These are phyloP conservation scores for Lithodes maja DNA, from an alignment of 2,888 invertebrate genomes.

Conservation along the genomic window DNA sequence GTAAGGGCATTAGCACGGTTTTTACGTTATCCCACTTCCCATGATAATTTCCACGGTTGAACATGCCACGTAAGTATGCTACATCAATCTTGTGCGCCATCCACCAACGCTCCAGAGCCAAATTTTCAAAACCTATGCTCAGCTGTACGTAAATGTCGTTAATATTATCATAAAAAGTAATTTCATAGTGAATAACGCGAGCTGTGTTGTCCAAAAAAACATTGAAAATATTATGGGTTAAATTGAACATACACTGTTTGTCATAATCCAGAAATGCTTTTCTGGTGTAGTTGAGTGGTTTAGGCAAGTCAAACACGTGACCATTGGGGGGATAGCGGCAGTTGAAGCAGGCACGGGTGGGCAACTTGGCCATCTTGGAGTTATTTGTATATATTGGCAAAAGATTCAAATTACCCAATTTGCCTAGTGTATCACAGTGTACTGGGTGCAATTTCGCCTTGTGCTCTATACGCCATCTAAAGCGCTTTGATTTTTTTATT, in stretches of 20 bases:
- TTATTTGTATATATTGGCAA: background rate
- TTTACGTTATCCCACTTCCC: slow-evolving; percentile 14
- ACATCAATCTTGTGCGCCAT: background rate
- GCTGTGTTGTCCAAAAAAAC: background rate
- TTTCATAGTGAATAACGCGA: slow-evolving; percentile 21
- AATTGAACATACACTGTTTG: background rate
- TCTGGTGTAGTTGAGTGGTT: background rate
- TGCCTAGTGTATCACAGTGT: background rate
- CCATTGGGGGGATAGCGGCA: slow-evolving; percentile 30
- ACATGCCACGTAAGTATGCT: background rate
- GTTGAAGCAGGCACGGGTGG: slow-evolving; percentile 8
- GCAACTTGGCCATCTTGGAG: background rate
- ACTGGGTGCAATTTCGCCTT: background rate
- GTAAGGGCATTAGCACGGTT: background rate
- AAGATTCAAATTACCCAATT: background rate
- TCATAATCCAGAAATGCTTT: background rate
- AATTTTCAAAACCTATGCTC: slow-evolving; percentile 17
- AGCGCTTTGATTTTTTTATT: too few species aligned
- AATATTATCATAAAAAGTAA: slow-evolving; percentile 6
- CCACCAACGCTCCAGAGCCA: slow-evolving; percentile 21
- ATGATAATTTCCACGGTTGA: slow-evolving; percentile 27
- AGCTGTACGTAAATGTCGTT: slow-evolving; percentile 18
- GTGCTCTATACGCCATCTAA: background rate
- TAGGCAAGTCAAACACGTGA: slow-evolving; percentile 28
- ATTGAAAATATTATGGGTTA: background rate